Base-by-base conservation (phyloP, 2,888 invertebrate species). In the Strigamia maritima region DNA sequence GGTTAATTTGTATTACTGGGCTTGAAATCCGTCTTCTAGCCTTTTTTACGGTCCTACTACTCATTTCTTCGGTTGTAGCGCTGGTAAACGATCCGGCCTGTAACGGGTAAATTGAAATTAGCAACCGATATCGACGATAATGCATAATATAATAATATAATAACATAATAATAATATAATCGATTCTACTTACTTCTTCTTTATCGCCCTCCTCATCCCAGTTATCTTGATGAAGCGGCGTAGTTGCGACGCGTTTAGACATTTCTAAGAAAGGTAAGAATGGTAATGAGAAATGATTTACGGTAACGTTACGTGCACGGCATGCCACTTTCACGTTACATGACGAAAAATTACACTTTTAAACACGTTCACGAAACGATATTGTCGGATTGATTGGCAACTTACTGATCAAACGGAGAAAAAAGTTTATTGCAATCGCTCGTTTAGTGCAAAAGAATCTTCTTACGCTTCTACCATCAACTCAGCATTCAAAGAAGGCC, bases 201-300 rank as follows among this genome's bases (percentile, higher is more conserved):
- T 89, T 88, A 77, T 90, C 90, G 1, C 93, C 92, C 79, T 93
- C 94, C 80, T 90, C 87, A 84, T 94, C 91, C 94, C 95, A 95
- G 85, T 95, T 95, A 14, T 93, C 92, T 83, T 92, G 93, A 86
- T 92, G 94, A 81, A 95, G 86, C 80, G 94, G 92, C 26, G 89
- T 89, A 6, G 91, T 89, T 35, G 95, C 94, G 82, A 88, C 87
- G 81, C 95, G 89, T 87, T 95, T 95, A 77, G 92, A 89, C 93
- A 93, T 93, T 38, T 40, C 60, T 35, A 54, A 54, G 0, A 7
- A 54, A 54, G 19, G 7, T 19, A 44, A 14, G 8, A 44, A 10
- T 54, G 19, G 19, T 44, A 16, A 19, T 19, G 54, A 2, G 54
- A 22, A 19, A 19, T 19, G 8, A n/a, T 54, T 54, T 19, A n/a